phyloP scores from a whole-genome alignment of 2,888 invertebrate genomes.

The Entomobrya multifasciata region DNA sequence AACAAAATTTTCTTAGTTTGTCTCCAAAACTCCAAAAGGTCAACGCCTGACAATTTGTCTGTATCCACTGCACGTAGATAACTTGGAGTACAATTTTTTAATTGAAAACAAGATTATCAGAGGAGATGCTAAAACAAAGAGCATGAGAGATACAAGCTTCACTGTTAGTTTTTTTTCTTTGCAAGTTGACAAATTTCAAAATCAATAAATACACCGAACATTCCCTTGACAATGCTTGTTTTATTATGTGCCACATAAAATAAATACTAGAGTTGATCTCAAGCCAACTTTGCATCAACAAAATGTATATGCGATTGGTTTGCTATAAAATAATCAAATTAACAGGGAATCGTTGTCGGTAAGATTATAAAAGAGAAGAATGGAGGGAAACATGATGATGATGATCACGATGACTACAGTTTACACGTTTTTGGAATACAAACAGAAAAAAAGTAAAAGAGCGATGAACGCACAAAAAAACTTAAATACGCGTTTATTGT shows the following conservation, averaged over 20 bases:
- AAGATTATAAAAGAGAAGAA: background rate
- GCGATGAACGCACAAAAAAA: conserved; percentile 35
- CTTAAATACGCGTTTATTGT: conserved; percentile 15
- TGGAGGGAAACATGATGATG: background rate
- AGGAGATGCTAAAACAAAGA: background rate
- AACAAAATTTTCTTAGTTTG: background rate
- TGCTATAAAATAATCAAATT: background rate
- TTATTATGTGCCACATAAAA: background rate
- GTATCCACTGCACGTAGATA: background rate
- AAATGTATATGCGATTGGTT: background rate
- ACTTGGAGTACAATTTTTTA: background rate
- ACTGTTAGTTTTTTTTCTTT: background rate
- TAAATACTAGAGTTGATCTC: background rate
- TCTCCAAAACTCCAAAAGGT: background rate
- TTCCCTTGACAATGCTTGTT: conserved; percentile 21
- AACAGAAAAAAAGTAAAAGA: background rate
- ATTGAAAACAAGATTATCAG: conserved; percentile 10
- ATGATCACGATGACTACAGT: too few relatives aligned
- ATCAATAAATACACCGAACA: conserved; percentile 25
- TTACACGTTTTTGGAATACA: background rate
- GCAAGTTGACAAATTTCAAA: conserved; percentile 16
- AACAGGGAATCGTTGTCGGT: background rate
- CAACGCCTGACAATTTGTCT: conserved; percentile 17
- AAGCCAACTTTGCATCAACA: background rate
- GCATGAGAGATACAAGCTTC: background rate